A percentile compares a stretch with the other conserved stretches of the same genome.
Evolutionary conservation across 2,797 vertebrate species (phyloP).

Genomic region (Coregonus ussuriensis): DNA sequence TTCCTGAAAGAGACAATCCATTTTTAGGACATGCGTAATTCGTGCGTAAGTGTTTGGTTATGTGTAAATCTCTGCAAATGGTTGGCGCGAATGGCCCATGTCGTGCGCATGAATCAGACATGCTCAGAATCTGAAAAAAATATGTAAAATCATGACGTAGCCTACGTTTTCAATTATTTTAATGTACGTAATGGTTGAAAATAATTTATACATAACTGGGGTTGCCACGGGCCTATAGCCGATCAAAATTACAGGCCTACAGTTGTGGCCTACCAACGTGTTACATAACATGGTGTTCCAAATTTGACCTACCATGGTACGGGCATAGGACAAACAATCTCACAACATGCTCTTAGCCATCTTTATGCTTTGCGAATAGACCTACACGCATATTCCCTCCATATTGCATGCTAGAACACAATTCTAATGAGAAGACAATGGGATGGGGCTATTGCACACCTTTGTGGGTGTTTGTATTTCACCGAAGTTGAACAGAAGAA

Average conservation of each 20-base stretch:
- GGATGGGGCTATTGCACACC: conserved; percentile 33
- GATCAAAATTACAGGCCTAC: background rate
- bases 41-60: background rate
- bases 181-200: background rate
- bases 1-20: too few species aligned
- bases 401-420: conserved; percentile 3
- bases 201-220: background rate
- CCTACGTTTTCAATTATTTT: background rate
- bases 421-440: conserved; percentile 13
- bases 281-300: background rate
- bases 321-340: background rate
- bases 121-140: background rate
- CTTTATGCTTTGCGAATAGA: too few species aligned
- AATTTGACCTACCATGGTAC: background rate
- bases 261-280: background rate
- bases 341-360: background rate
- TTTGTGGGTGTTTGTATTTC: conserved; percentile 47
- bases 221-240: background rate
- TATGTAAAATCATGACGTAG: background rate
- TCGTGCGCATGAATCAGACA: background rate
- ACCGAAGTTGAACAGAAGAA: conserved; percentile 46
- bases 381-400: background rate
- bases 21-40: background rate
- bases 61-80: too few species aligned
- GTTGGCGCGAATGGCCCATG: background rate